phyloP scores from a whole-genome alignment of 2,113 vertebrate species.

The Heptranchias perlo region DNA sequence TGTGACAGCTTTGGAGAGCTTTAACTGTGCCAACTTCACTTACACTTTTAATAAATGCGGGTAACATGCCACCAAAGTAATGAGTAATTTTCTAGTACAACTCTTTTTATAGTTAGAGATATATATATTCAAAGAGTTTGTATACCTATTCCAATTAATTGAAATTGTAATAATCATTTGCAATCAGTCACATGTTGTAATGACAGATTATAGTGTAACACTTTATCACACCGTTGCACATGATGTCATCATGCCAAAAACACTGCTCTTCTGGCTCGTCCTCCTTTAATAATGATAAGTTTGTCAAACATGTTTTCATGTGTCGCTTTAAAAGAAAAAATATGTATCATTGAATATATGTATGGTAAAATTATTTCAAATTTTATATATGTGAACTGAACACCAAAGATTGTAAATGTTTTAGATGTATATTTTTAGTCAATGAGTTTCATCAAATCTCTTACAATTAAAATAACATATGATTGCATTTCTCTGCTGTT shows the following conservation, averaged over 20 bases:
- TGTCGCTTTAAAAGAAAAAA: not conserved
- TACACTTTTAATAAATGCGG: not conserved
- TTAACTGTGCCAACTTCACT: not conserved
- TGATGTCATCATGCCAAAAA: slow-evolving; percentile 12
- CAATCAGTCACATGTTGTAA: not conserved
- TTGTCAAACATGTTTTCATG: slow-evolving; percentile 7
- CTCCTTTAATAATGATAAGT: not conserved
- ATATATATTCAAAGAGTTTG: not conserved
- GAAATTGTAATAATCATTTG: not conserved
- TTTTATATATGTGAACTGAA: slow-evolving; percentile 1
- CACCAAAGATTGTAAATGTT: not conserved
- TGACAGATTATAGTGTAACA: not conserved
- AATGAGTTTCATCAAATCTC: not conserved
- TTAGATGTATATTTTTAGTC: slow-evolving; percentile 9
- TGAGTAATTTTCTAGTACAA: not conserved
- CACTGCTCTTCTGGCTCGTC: not conserved
- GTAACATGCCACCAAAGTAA: not conserved
- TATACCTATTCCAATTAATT: not conserved
- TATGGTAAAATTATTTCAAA: not conserved
- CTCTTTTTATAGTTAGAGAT: not conserved
- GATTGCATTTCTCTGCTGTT: not conserved
- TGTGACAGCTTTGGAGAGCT: not conserved
- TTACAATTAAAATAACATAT: slow-evolving; percentile 2
- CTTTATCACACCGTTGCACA: not conserved
- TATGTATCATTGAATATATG: slow-evolving; percentile 31